Conservation (phyloP, 2,797 vertebrate species). For the Alcedo atthis region DNA sequence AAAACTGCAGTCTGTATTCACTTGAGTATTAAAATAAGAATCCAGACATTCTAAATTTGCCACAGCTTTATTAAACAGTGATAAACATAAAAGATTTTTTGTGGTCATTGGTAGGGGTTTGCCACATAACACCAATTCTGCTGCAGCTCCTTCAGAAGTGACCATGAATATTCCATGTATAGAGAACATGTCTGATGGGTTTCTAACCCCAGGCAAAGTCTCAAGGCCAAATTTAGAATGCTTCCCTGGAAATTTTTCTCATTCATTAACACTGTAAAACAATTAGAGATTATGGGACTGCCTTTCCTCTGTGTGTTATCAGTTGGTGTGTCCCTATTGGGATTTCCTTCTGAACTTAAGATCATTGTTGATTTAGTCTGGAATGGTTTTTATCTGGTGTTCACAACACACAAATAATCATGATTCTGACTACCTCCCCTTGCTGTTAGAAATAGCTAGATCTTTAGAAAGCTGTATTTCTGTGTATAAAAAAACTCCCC, state of each 20-base stretch:
- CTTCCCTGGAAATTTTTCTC: not conserved
- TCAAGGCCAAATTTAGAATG: not conserved
- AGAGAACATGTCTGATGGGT: not conserved
- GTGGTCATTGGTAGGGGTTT: not conserved
- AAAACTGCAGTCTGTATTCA: not conserved
- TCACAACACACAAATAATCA: not conserved
- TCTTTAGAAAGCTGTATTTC: not conserved
- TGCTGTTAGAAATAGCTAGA: not conserved
- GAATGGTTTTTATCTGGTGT: not conserved
- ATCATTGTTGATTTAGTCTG: not conserved
- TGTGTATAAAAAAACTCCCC: not conserved
- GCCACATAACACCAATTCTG: not conserved
- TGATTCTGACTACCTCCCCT: not conserved
- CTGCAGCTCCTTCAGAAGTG: not conserved
- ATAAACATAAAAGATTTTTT: slow-evolving; percentile 4
- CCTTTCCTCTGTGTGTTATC: not conserved
- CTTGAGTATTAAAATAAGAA: not conserved
- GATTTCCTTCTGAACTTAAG: not conserved
- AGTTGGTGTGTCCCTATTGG: not conserved
- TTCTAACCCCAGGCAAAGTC: slow-evolving; percentile 1
- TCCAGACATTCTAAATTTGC: not conserved
- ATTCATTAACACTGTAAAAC: not conserved
- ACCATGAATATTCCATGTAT: not conserved
- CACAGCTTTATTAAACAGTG: not conserved
- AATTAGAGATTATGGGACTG: not conserved